These are phyloP conservation scores for Danio jaintianensis DNA, from an alignment of 2,797 vertebrate species.

Conservation along the genomic window DNA sequence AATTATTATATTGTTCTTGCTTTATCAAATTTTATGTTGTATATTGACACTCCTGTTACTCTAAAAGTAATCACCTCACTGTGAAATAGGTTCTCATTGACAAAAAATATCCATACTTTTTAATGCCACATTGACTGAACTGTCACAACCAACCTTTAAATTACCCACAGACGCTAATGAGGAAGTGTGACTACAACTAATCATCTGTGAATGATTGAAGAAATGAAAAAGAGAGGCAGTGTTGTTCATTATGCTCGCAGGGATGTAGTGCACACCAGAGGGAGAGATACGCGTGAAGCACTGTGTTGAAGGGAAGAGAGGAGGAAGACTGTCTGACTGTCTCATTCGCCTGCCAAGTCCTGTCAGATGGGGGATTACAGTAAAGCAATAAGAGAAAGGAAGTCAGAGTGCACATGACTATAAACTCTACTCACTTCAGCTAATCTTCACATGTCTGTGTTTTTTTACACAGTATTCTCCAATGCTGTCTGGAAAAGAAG, in stretches of 20 bases:
- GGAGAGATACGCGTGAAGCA: slow-evolving; percentile 45
- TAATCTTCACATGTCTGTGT: slow-evolving; percentile 23
- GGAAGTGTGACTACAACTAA: slow-evolving; percentile 35
- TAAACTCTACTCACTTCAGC: slow-evolving; percentile 49
- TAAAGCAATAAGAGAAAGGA: slow-evolving; percentile 51
- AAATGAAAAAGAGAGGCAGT: slow-evolving; percentile 51
- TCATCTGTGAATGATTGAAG: slow-evolving; percentile 61
- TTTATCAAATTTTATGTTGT: too few species aligned
- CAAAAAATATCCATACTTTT: neutral
- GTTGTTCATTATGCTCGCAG: slow-evolving; percentile 62
- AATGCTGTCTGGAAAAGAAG: slow-evolving; percentile 24
- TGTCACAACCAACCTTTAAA: slow-evolving; percentile 24
- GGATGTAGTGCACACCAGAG: slow-evolving; percentile 53
- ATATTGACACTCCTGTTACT: too few species aligned
- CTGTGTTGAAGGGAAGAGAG: slow-evolving; percentile 42
- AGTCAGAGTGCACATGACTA: slow-evolving; percentile 55
- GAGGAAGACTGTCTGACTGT: slow-evolving; percentile 61
- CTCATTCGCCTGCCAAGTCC: slow-evolving; percentile 61
- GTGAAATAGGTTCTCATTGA: neutral
- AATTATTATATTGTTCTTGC: too few species aligned
- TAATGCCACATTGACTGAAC: slow-evolving; percentile 14
- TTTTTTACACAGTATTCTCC: neutral
- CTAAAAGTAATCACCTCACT: too few species aligned
- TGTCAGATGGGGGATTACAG: slow-evolving; percentile 60
- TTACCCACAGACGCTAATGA: slow-evolving; percentile 17